A percentile compares a stretch with the other conserved stretches of the same genome.
Conservation (phyloP, 2,797 vertebrate genomes). For the Coranthus polyacanthus region DNA sequence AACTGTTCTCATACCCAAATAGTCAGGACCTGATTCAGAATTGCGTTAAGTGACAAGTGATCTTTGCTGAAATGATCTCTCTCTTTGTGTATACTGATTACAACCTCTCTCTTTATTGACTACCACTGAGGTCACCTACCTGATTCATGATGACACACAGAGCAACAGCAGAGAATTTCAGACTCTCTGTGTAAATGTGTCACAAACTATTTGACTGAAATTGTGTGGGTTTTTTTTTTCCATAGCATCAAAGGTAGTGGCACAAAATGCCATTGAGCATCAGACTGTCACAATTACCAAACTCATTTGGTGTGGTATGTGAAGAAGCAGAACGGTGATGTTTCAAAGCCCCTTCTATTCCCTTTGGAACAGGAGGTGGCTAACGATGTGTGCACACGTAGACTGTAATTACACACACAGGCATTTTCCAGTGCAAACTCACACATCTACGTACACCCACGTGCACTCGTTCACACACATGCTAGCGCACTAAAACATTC, state of each 20-base stretch:
- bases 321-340: slow-evolving; percentile 32
- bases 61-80: slow-evolving; percentile 26
- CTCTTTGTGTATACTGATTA: slow-evolving; percentile 22
- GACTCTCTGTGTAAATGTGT: slow-evolving; percentile 34
- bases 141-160: slow-evolving; percentile 54
- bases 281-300: slow-evolving; percentile 65
- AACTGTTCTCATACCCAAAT: slow-evolving; percentile 15
- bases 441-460: slow-evolving; percentile 54
- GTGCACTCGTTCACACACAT: slow-evolving; percentile 48
- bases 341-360: slow-evolving; percentile 50
- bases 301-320: slow-evolving; percentile 53
- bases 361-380: slow-evolving; percentile 60
- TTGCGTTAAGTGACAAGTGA: slow-evolving; percentile 13
- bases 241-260: slow-evolving; percentile 69
- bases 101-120: slow-evolving; percentile 17
- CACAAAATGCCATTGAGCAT: slow-evolving; percentile 60
- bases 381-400: slow-evolving; percentile 53
- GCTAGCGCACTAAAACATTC: slow-evolving; percentile 51
- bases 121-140: slow-evolving; percentile 49
- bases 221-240: slow-evolving; percentile 24
- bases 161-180: slow-evolving; percentile 32
- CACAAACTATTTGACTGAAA: slow-evolving; percentile 33
- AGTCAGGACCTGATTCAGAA: slow-evolving; percentile 4
- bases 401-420: slow-evolving; percentile 46
- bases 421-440: slow-evolving; percentile 41